Conservation (phyloP, 2,113 vertebrate species). For the Neopipo cinnamomea region DNA sequence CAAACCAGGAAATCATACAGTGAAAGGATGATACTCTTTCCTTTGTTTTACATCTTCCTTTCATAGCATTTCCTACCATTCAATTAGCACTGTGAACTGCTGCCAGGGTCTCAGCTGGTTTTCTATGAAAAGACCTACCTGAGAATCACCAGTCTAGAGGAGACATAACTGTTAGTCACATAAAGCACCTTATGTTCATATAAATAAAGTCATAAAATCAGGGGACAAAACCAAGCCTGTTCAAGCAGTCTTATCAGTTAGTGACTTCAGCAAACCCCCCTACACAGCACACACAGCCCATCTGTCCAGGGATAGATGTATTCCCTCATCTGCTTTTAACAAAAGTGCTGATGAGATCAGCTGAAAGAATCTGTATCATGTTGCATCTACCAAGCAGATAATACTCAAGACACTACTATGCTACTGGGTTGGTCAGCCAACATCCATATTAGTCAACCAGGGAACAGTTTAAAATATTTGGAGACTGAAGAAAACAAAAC, state of each 20-base stretch:
- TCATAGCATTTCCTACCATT: neutral
- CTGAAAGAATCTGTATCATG: neutral
- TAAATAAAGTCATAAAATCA: neutral
- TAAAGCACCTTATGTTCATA: neutral
- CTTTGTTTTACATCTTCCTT: neutral
- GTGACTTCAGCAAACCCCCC: neutral
- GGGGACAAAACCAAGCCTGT: neutral
- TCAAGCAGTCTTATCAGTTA: neutral
- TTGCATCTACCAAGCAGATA: neutral
- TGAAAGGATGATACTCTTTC: neutral
- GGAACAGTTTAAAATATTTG: neutral
- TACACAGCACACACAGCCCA: neutral
- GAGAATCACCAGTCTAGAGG: neutral
- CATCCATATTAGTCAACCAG: neutral
- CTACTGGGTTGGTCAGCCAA: neutral
- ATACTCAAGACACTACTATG: neutral
- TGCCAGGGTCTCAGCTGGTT: neutral
- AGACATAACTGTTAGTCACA: neutral
- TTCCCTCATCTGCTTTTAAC: neutral
- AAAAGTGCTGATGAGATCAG: neutral
- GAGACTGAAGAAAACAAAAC: neutral
- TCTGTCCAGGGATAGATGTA: neutral
- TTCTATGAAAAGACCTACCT: neutral
- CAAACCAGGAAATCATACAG: neutral
- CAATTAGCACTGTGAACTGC: neutral